Base-by-base conservation (phyloP, 2,888 invertebrate genomes). In the Ischnus inquisitorius region DNA sequence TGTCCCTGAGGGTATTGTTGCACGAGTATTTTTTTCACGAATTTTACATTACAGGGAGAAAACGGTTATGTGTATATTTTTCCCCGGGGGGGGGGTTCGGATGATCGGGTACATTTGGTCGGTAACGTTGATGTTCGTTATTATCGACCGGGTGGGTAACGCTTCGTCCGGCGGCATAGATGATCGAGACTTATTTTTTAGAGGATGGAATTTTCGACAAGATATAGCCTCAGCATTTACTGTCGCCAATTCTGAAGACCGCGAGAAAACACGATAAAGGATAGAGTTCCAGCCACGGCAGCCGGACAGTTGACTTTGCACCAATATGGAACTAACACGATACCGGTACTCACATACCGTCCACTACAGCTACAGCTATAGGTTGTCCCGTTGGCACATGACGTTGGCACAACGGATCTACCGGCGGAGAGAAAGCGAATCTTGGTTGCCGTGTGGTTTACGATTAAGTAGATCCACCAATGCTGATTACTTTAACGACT, bases 401-500 rank as follows among this genome's bases (percentile, higher is more conserved):
- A 51, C 51, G 8, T 62, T 28, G 16, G 12, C 34, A 57, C 14
- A 2, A 8, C 39, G 6, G 22, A 25, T 41, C 16, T 34, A 28
- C 16, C 14, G 16, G 8, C 6, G 14, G 22, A 4, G 54, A 5
- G 48, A 14, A 43, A 16, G n/a, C n/a, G n/a, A n/a, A 43, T 19
- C 72, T 41, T 28, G 57, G 72, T 72, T 72, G 60, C 57, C 12
- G 54, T 57, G 76, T 68, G 68, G 77, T 77, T 77, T 46, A 62
- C 77, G 68, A 68, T 77, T 77, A n/a, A n/a, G n/a, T n/a, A 68
- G 68, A 46, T 68, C 68, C 54, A 48, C 54, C 14, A 60, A 68
- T 77, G 57, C 68, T 77, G 39, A 77, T 28, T 77, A 77, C 68
- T 60, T 68, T 60, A 77, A 68, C 77, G 68, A 60, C 16, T 60